Evolutionary conservation across 1,140 invertebrate species (phyloP).

Genomic region (Bombus sylvicola): DNA sequence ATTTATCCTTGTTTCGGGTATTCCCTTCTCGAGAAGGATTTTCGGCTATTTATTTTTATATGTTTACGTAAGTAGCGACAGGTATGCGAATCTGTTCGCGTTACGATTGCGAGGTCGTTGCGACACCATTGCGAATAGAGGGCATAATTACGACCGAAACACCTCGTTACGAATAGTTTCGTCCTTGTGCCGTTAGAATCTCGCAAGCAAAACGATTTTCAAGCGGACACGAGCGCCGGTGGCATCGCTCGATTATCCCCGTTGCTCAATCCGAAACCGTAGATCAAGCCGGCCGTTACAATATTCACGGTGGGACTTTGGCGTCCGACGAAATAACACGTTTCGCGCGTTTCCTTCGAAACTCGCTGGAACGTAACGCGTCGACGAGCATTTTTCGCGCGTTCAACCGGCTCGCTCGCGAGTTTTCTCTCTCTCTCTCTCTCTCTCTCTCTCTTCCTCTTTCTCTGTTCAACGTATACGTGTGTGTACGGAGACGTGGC

Average conservation of each 20-base stretch:
- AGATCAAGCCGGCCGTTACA: conserved; percentile 4
- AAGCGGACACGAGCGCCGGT: conserved; percentile 2
- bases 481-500: neutral
- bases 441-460: neutral
- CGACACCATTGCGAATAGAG: neutral
- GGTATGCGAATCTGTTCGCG: neutral
- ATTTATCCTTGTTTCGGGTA: neutral
- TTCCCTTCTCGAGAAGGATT: neutral
- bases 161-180: neutral
- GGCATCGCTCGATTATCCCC: conserved; percentile 19
- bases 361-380: neutral
- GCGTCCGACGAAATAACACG: conserved; percentile 13
- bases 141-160: neutral
- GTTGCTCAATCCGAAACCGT: conserved; percentile 4
- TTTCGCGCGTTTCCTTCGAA: conserved; percentile 16
- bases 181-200: neutral
- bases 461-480: neutral
- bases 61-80: neutral
- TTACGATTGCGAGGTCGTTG: neutral
- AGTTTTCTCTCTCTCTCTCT: neutral
- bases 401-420: neutral
- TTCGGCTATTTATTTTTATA: neutral
- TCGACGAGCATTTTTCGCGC: conserved; percentile 46
- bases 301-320: neutral
- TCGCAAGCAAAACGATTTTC: neutral